These are phyloP conservation scores for Chascanopsetta lugubris DNA, from an alignment of 2,113 vertebrate species.

Conservation along the genomic window DNA sequence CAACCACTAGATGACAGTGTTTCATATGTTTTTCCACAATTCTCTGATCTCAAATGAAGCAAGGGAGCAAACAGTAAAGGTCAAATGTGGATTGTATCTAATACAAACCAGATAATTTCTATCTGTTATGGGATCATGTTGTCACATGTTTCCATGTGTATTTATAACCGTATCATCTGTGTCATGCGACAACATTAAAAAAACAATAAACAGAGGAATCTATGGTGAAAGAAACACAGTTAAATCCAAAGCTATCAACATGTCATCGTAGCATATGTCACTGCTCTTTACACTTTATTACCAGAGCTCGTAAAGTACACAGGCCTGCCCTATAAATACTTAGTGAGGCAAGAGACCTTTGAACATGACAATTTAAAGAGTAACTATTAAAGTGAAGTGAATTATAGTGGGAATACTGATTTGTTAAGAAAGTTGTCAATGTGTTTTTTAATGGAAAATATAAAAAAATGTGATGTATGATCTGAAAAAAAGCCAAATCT, in stretches of 20 bases:
- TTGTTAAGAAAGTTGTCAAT: too few relatives aligned
- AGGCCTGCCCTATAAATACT: conserved; percentile 45
- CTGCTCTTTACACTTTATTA: conserved; percentile 50
- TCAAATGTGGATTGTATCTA: neutral
- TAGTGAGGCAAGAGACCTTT: conserved; percentile 18
- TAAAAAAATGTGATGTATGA: too few relatives aligned
- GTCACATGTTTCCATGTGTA: neutral
- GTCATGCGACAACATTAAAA: conserved; percentile 21
- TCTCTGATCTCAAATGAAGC: neutral
- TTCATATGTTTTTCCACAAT: neutral
- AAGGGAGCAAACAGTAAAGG: neutral
- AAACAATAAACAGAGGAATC: conserved; percentile 3
- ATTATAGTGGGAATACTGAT: too few relatives aligned
- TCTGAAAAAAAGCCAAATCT: too few relatives aligned
- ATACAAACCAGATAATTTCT: neutral
- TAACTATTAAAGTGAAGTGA: too few relatives aligned
- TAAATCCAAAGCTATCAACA: conserved; percentile 14
- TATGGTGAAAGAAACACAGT: conserved; percentile 10
- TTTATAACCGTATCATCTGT: neutral
- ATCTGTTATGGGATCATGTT: neutral
- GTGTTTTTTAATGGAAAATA: too few relatives aligned
- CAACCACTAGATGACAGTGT: conserved; percentile 49
- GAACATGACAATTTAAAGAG: too few relatives aligned
- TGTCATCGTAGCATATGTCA: conserved; percentile 48
- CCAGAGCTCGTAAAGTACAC: conserved; percentile 39